Conservation (phyloP, 92 coral and sea anemone species). For the Metridium senile region DNA sequence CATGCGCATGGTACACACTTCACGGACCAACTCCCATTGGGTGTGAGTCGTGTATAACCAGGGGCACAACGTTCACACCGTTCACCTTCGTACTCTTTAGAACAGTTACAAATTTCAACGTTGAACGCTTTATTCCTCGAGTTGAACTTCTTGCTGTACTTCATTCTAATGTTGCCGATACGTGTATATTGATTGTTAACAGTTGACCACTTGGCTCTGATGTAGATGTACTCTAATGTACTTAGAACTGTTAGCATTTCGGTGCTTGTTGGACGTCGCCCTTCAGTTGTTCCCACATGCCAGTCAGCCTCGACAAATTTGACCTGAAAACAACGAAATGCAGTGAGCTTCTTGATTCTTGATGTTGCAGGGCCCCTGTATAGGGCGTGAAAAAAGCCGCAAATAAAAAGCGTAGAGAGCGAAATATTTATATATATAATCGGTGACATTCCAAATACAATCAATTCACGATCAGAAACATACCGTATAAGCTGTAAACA, state of each 20-base stretch:
- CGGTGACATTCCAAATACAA: too few relatives aligned
- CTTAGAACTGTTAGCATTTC: slow-evolving; percentile 85
- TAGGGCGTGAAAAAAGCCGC: too few relatives aligned
- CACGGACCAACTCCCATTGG: slow-evolving; percentile 80
- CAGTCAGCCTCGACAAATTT: slow-evolving; percentile 76
- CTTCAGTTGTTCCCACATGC: slow-evolving; percentile 72
- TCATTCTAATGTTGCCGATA: slow-evolving; percentile 51
- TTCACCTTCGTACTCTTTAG: slow-evolving; percentile 78
- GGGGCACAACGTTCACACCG: slow-evolving; percentile 92
- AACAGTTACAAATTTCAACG: slow-evolving; percentile 84
- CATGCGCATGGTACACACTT: slow-evolving; percentile 83
- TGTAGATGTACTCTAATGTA: slow-evolving; percentile 61
- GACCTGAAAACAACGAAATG: slow-evolving; percentile 49
- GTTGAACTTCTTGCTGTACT: slow-evolving; percentile 27
- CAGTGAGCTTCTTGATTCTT: not conserved
- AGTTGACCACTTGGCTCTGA: slow-evolving; percentile 88
- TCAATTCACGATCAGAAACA: too few relatives aligned
- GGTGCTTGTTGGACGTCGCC: slow-evolving; percentile 68
- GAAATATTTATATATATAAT: too few relatives aligned
- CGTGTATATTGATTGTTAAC: slow-evolving; percentile 27
- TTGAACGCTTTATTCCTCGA: slow-evolving; percentile 35
- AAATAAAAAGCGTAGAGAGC: too few relatives aligned
- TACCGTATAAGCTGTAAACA: slow-evolving; percentile 58
- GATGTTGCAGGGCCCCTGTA: too few relatives aligned
- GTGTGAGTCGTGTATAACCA: slow-evolving; percentile 81